phyloP scores from a whole-genome alignment of 2,888 invertebrate genomes.

The Girardia tigrina region DNA sequence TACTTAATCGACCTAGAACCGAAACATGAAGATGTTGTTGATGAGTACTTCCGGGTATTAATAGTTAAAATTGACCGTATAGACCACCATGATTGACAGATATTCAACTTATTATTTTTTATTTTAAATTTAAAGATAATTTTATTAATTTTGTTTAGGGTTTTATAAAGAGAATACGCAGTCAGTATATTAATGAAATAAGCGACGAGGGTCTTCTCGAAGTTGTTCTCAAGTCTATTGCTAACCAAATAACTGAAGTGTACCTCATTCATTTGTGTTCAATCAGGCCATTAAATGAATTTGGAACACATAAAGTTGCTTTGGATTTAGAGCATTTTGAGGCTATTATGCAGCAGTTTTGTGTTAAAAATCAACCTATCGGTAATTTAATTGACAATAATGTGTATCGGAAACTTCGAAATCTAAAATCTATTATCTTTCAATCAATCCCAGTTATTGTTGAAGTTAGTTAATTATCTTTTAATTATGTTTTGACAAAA shows the following conservation, averaged over 20 bases:
- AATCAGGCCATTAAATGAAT: not conserved
- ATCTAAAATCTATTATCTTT: not conserved
- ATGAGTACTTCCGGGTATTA: no score
- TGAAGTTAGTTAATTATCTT: not conserved
- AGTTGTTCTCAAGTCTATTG: not conserved
- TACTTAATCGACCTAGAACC: no score
- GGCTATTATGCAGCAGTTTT: not conserved
- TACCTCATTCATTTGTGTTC: not conserved
- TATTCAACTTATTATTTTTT: no score
- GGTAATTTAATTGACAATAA: not conserved
- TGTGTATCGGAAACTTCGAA: not conserved
- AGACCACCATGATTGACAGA: no score
- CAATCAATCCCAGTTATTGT: not conserved
- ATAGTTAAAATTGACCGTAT: no score
- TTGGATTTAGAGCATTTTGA: not conserved
- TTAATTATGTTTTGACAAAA: no score
- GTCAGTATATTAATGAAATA: not conserved
- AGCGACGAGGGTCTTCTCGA: not conserved
- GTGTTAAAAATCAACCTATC: not conserved
- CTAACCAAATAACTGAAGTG: not conserved
- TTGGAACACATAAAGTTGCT: not conserved
- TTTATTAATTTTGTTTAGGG: no score
- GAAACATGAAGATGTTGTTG: no score
- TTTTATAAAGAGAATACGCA: not conserved
- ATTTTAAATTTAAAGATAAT: no score